Conservation (phyloP, 2,797 vertebrate species). For the Lepilemur septentrionalis region DNA sequence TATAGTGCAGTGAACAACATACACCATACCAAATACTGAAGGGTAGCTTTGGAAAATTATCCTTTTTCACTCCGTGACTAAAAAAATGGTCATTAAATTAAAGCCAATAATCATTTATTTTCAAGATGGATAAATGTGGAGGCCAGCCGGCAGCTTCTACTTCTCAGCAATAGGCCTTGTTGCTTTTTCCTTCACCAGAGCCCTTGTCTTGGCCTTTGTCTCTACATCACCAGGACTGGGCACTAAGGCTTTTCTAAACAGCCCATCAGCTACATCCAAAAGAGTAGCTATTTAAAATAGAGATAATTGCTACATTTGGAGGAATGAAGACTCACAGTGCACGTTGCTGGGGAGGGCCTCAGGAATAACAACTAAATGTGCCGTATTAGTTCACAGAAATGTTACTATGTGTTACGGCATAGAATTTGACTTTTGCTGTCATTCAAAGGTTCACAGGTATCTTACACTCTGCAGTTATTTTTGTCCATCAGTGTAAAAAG, state of each 20-base stretch:
- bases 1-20: neutral
- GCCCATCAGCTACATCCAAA: neutral
- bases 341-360: neutral
- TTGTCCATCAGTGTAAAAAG: neutral
- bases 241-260: neutral
- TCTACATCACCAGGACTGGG: neutral
- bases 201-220: neutral
- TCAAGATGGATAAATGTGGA: neutral
- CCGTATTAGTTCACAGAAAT: too few species aligned
- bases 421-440: neutral
- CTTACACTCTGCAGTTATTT: neutral
- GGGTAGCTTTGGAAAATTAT: neutral
- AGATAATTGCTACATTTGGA: neutral
- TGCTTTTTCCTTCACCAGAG: neutral
- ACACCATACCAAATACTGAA: neutral
- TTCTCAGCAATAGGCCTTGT: neutral
- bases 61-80: neutral
- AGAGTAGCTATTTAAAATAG: neutral
- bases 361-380: neutral
- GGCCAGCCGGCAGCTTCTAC: neutral
- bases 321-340: neutral
- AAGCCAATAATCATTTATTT: neutral
- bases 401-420: neutral
- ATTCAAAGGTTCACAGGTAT: too few species aligned
- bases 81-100: neutral